Percentiles rank a stretch among this genome's conserved stretches.
phyloP scores from a whole-genome alignment of 2,888 invertebrate genomes.

The Microplitis deprimator region DNA sequence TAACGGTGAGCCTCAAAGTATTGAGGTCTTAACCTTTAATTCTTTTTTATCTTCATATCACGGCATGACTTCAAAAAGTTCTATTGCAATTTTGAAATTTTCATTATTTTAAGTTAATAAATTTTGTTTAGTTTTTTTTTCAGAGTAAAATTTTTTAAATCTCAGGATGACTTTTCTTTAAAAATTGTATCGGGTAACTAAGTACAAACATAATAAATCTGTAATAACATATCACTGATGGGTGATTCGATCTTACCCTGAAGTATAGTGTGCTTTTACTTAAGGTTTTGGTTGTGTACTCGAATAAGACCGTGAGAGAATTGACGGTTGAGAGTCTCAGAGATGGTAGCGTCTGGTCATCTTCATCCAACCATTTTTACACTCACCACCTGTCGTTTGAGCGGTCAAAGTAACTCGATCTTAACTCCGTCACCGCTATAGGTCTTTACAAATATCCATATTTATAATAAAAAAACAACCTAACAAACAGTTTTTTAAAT shows the following conservation, averaged over 20 bases:
- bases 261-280: not conserved
- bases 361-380: constrained; percentile 56
- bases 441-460: constrained; percentile 37
- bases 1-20: constrained; percentile 14
- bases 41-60: not conserved
- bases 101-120: not conserved
- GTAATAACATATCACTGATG: not conserved
- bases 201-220: not conserved
- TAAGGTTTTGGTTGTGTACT: not conserved
- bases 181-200: not conserved
- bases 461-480: not conserved
- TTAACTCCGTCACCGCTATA: constrained; percentile 41
- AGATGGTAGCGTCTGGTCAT: constrained; percentile 11
- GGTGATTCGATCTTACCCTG: constrained; percentile 2
- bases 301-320: constrained; percentile 7
- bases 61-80: not conserved
- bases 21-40: constrained; percentile 19
- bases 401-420: constrained; percentile 51
- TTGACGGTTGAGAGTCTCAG: constrained; percentile 5
- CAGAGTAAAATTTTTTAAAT: not conserved
- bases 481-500: not conserved
- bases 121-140: not conserved
- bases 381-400: constrained; percentile 67
- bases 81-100: too few relatives aligned
- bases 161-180: too few relatives aligned